Conservation (phyloP, 2,113 vertebrate genomes). For the Elaphurus davidianus region DNA sequence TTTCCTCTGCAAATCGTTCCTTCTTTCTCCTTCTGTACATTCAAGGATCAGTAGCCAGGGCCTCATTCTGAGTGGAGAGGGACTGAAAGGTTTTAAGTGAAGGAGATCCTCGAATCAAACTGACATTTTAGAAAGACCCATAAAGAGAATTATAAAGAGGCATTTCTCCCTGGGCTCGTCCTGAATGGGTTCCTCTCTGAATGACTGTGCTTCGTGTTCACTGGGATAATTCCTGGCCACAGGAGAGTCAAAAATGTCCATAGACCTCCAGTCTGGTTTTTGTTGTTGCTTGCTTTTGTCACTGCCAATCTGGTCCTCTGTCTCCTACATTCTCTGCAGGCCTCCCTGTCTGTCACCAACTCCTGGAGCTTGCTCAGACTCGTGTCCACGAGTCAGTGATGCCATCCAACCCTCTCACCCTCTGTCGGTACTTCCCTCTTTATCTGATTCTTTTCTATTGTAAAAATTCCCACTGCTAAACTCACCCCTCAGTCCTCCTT, state of each 20-base stretch:
- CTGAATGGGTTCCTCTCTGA: neutral
- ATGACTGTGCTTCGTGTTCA: neutral
- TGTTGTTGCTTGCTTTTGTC: neutral
- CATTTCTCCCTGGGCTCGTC: neutral
- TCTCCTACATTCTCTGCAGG: neutral
- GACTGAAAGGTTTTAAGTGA: neutral
- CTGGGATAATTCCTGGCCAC: neutral
- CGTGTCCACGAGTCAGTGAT: rapidly evolving
- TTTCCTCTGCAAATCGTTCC: neutral
- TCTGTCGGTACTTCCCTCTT: neutral
- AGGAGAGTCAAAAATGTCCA: neutral
- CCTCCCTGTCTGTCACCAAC: neutral
- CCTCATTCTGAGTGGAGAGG: neutral
- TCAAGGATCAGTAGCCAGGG: neutral
- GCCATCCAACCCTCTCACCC: neutral
- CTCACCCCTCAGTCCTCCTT: neutral
- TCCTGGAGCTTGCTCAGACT: neutral
- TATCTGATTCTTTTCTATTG: neutral
- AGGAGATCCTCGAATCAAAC: neutral
- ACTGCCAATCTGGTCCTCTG: neutral
- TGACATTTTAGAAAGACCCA: neutral
- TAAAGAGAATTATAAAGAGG: neutral
- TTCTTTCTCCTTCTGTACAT: neutral
- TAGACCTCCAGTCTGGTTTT: neutral
- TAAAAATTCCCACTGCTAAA: neutral